These are phyloP conservation scores for Megalops cyprinoides DNA, from an alignment of 2,797 vertebrate genomes.

Conservation along the genomic window DNA sequence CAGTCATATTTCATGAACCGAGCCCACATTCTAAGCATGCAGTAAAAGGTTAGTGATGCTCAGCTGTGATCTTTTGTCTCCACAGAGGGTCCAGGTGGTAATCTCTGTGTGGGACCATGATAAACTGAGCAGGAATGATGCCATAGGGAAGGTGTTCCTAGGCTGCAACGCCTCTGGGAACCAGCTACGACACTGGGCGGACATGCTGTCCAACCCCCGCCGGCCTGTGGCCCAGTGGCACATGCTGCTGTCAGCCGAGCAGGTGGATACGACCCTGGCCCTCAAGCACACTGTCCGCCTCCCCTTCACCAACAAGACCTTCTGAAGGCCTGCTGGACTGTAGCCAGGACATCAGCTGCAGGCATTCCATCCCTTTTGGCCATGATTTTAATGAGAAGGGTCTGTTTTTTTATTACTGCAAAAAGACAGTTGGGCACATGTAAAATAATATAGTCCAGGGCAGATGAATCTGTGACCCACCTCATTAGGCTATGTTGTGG, in stretches of 20 bases:
- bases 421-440: too few species aligned
- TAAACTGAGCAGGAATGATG: constrained; percentile 75
- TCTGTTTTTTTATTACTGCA: too few species aligned
- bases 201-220: constrained; percentile 88
- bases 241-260: constrained; percentile 73
- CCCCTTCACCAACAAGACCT: constrained; percentile 62
- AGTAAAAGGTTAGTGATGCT: too few species aligned
- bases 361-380: too few species aligned
- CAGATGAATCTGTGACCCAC: too few species aligned
- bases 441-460: too few species aligned
- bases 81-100: constrained; percentile 79
- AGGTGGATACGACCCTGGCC: constrained; percentile 78
- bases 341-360: too few species aligned
- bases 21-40: too few species aligned
- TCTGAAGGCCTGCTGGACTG: constrained; percentile 45
- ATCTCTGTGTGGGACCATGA: constrained; percentile 88
- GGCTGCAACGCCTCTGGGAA: constrained; percentile 83
- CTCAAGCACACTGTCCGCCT: constrained; percentile 71
- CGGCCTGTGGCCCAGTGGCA: constrained; percentile 88
- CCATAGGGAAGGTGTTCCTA: constrained; percentile 86
- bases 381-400: too few species aligned
- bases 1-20: too few species aligned
- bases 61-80: background rate
- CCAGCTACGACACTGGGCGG: constrained; percentile 89
- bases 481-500: too few species aligned